Base-by-base conservation (phyloP, 2,888 invertebrate species). In the Salpingus planirostris region DNA sequence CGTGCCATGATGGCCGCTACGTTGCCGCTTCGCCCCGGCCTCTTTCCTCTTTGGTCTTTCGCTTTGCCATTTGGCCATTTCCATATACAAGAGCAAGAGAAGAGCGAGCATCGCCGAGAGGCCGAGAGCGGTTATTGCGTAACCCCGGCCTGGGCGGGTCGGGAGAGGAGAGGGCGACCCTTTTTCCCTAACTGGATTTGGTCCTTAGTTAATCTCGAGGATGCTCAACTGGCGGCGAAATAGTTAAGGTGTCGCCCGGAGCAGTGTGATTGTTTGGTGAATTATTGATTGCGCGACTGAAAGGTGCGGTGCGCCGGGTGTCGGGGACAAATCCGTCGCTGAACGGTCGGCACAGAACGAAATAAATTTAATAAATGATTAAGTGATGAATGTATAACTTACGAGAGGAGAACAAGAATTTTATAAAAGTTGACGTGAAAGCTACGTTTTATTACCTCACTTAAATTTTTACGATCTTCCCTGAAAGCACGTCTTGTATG, bases 401-500 rank as follows among this genome's bases (percentile, higher is more conserved):
- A 35, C 36, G 33, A 36, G 33, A 38, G 24, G 35, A 35, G 39
- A 43, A 43, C 40, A 40, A 38, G 37, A 42, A 42, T 42, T 42
- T 42, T 42, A 40, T 42, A 42, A 42, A 42, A 40, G 31, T 40
- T 33, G 38, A 40, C 43, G 40, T 43, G 38, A 43, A 43, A 40
- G 38, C 38, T 36, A 33, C 37, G 31, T 40, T 40, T 40, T 40
- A 40, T 40, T 40, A 34, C 37, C 40, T 31, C 36, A 41, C 43
- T 43, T 41, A 43, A 43, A 43, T 41, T 43, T 43, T 43, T 43
- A 43, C 37, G 43, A 41, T 37, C 30, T 31, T 43, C 41, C 33
- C 39, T 32, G 39, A 42, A 40, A 44, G 40, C 42, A 40, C 38
- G 38, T 38, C 41, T 37, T 42, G 40, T 44, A 44, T 40, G 40